phyloP scores from a whole-genome alignment of 1,140 invertebrate species.

The Hermatobates lingyangjiaoensis region DNA sequence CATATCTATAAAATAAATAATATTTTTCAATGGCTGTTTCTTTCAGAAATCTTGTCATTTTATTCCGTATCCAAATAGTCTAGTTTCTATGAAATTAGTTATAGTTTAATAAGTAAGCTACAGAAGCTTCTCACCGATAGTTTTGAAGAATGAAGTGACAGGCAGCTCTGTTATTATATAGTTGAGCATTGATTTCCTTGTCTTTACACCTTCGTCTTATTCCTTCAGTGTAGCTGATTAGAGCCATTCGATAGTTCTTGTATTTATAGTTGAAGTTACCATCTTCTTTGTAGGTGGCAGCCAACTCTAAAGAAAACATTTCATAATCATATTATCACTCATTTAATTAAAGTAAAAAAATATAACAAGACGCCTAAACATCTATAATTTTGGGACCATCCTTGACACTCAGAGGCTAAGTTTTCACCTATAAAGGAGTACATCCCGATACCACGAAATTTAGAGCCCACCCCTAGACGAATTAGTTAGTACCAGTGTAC shows the following conservation, averaged over 20 bases:
- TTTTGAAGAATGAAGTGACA: constrained; percentile 75
- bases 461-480: no score
- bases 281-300: constrained; percentile 83
- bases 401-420: no score
- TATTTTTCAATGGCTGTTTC: no score
- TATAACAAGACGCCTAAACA: background rate
- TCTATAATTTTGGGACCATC: no score
- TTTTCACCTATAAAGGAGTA: no score
- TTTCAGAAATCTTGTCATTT: no score
- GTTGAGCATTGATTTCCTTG: constrained; percentile 50
- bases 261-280: constrained; percentile 91
- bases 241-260: constrained; percentile 82
- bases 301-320: constrained; percentile 42
- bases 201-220: constrained; percentile 61
- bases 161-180: constrained; percentile 83
- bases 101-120: background rate
- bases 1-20: no score
- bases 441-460: no score
- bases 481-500: no score
- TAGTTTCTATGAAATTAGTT: no score
- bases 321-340: background rate
- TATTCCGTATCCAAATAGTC: no score
- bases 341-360: background rate
- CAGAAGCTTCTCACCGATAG: constrained; percentile 35
- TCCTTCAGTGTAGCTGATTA: constrained; percentile 74